Evolutionary conservation across 2,113 vertebrate species (phyloP).

Genomic region (Cyrtonyx montezumae): DNA sequence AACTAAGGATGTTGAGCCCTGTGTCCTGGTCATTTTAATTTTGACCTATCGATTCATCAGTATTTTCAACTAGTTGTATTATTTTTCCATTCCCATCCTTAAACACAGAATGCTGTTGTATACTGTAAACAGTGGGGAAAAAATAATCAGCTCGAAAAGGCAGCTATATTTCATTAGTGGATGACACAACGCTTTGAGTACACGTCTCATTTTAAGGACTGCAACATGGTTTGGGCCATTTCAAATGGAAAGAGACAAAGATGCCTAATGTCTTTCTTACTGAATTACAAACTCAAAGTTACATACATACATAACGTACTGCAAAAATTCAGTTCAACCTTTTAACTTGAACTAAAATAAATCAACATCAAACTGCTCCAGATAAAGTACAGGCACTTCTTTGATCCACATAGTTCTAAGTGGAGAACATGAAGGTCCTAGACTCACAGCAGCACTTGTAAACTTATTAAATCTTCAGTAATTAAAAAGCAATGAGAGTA

Average conservation of each 20-base stretch:
- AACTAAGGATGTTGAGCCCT: constrained; percentile 59
- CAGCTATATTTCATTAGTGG: background rate
- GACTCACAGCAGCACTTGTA: background rate
- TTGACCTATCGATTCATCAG: background rate
- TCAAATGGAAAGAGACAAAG: background rate
- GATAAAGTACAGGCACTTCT: background rate
- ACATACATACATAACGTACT: background rate
- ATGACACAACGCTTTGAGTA: background rate
- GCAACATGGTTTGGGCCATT: background rate
- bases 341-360: background rate
- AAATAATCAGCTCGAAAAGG: background rate
- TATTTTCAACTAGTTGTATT: constrained; percentile 20
- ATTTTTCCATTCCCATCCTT: constrained; percentile 41
- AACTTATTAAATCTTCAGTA: background rate
- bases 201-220: background rate
- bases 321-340: background rate
- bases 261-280: background rate
- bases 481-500: background rate
- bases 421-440: background rate
- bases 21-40: constrained; percentile 61
- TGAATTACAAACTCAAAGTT: background rate
- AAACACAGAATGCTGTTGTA: constrained; percentile 10
- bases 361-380: background rate
- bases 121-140: background rate
- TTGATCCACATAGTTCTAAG: background rate